Percentiles rank a stretch among this genome's conserved stretches.
These are phyloP conservation scores for Boleophthalmus pectinirostris DNA, from an alignment of 2,113 vertebrate genomes.

Conservation along the genomic window DNA sequence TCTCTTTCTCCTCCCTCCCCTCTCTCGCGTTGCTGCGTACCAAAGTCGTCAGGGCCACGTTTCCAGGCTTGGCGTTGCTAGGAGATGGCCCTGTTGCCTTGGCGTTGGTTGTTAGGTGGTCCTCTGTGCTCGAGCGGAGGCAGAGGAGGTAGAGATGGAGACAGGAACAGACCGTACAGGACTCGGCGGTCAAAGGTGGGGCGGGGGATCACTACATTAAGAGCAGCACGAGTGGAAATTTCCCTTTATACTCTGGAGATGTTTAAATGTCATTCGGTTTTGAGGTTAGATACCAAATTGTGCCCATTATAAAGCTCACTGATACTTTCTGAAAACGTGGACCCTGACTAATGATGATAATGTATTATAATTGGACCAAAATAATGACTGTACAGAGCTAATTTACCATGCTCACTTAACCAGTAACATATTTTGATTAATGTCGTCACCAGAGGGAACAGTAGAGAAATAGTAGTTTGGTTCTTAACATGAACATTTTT, in stretches of 20 bases:
- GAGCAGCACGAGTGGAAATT: conserved; percentile 7
- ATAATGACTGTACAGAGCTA: too few species aligned
- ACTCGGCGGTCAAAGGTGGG: conserved; percentile 53
- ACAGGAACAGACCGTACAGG: conserved; percentile 48
- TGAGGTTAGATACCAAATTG: not conserved
- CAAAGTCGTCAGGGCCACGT: conserved; percentile 70
- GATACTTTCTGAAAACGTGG: too few species aligned
- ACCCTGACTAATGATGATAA: too few species aligned
- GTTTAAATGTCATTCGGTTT: not conserved
- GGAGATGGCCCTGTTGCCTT: conserved; percentile 81
- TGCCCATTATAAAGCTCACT: not conserved
- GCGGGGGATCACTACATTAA: conserved; percentile 27
- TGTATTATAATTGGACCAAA: too few species aligned
- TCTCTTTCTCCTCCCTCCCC: conserved; percentile 31
- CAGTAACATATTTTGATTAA: too few species aligned
- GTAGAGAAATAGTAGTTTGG: too few species aligned
- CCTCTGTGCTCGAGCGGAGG: conserved; percentile 44
- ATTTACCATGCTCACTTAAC: too few species aligned
- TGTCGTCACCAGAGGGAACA: too few species aligned
- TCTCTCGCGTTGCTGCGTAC: conserved; percentile 38
- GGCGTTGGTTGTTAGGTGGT: conserved; percentile 77
- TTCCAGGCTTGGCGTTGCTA: conserved; percentile 79
- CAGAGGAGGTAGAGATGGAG: conserved; percentile 22
- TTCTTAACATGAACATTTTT: too few species aligned
- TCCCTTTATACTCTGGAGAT: not conserved